These are phyloP conservation scores for Platichthys flesus DNA, from an alignment of 2,113 vertebrate genomes.

Conservation along the genomic window DNA sequence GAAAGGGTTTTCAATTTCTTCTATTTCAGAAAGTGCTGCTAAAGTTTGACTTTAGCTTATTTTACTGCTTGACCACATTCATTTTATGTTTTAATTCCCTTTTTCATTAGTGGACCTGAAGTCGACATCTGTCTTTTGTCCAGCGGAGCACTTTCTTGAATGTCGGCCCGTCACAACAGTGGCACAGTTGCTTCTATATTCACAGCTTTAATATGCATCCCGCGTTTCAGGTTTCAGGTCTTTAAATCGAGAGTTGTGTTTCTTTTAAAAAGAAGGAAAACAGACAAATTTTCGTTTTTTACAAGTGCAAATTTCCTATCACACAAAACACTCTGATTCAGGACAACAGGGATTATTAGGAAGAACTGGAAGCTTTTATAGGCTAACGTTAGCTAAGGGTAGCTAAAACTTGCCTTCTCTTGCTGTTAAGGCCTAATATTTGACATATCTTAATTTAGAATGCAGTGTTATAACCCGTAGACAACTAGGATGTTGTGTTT, in stretches of 20 bases:
- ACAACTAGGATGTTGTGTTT: no score
- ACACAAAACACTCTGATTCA: no score
- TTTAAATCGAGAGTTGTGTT: neutral
- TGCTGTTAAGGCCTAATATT: no score
- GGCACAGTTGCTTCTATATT: neutral
- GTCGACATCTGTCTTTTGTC: neutral
- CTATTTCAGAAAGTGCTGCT: neutral
- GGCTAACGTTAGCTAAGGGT: no score
- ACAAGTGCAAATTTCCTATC: neutral
- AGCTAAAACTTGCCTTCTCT: no score
- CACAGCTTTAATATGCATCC: neutral
- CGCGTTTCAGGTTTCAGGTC: neutral
- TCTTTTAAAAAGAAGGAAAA: neutral
- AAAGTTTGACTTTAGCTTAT: neutral
- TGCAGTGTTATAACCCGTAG: no score
- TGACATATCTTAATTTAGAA: no score
- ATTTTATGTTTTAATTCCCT: neutral
- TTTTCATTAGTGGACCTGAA: conserved; percentile 8
- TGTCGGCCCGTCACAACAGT: neutral
- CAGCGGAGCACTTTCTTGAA: neutral
- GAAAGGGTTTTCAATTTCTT: neutral
- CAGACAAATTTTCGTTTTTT: neutral
- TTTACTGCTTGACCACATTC: neutral
- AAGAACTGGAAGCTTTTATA: no score
- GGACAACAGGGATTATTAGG: no score